Evolutionary conservation across 2,797 vertebrate species (phyloP).

Genomic region (Rhynchonycteris naso): DNA sequence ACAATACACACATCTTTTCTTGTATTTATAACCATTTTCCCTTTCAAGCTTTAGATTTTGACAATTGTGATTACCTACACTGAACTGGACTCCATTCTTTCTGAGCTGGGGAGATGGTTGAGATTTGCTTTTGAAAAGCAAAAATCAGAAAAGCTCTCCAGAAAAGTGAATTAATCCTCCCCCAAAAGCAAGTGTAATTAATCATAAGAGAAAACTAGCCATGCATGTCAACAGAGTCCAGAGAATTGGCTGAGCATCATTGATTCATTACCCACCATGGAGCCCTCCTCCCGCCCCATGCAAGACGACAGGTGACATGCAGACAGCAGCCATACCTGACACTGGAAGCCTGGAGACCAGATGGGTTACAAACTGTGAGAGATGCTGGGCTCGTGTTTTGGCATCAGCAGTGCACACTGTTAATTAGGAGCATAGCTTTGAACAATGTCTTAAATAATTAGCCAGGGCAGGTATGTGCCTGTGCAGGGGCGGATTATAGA

Average conservation of each 20-base stretch:
- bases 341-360: slow-evolving; percentile 39
- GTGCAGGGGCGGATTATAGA: neutral
- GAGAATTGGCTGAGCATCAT: slow-evolving; percentile 39
- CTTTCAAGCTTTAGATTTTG: slow-evolving; percentile 44
- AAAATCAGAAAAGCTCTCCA: slow-evolving; percentile 34
- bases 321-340: neutral
- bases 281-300: neutral
- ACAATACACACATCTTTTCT: neutral
- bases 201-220: slow-evolving; percentile 66
- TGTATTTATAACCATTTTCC: neutral
- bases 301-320: neutral
- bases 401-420: slow-evolving; percentile 7
- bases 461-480: slow-evolving; percentile 43
- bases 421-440: slow-evolving; percentile 63
- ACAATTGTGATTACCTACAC: slow-evolving; percentile 6
- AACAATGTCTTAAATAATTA: slow-evolving; percentile 73
- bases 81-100: slow-evolving; percentile 42
- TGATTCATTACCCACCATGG: slow-evolving; percentile 34
- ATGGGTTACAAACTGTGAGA: slow-evolving; percentile 17
- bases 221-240: slow-evolving; percentile 46
- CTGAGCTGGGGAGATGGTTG: slow-evolving; percentile 36
- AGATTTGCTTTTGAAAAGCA: slow-evolving; percentile 64
- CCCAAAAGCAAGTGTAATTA: slow-evolving; percentile 65
- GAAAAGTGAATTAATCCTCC: slow-evolving; percentile 65
- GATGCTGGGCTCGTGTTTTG: neutral